Conservation (phyloP, 2,797 vertebrate species). For the Staurois parvus region DNA sequence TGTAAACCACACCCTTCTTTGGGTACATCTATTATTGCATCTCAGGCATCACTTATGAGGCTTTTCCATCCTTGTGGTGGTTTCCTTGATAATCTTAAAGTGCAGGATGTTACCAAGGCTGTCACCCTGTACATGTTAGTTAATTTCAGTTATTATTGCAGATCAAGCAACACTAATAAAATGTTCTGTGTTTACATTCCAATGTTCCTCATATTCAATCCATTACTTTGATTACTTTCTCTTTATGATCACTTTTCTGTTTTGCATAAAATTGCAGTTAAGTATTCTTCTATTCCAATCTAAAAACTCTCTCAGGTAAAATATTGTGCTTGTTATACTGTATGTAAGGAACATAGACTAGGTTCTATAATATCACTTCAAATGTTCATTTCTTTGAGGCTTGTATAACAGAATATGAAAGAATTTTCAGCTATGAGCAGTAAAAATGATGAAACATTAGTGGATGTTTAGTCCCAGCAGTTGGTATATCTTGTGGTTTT, state of each 20-base stretch:
- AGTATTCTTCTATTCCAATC: background rate
- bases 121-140: too few species aligned
- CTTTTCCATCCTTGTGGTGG: too few species aligned
- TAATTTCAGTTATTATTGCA: background rate
- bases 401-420: too few species aligned
- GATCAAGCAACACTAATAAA: background rate
- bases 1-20: too few species aligned
- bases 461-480: background rate
- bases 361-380: background rate
- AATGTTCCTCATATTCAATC: constrained; percentile 1
- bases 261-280: background rate
- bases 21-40: too few species aligned
- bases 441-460: constrained; percentile 13
- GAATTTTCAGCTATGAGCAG: background rate
- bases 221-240: constrained; percentile 13
- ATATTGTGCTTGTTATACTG: background rate
- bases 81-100: too few species aligned
- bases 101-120: too few species aligned
- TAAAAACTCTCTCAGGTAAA: constrained; percentile 14
- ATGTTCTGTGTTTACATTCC: background rate
- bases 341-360: background rate
- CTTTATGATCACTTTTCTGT: constrained; percentile 9
- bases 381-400: background rate
- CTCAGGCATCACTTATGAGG: too few species aligned
- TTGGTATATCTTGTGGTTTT: constrained; percentile 18